These are phyloP conservation scores for Eupeodes latifasciatus DNA, from an alignment of 2,888 invertebrate species.

Conservation along the genomic window DNA sequence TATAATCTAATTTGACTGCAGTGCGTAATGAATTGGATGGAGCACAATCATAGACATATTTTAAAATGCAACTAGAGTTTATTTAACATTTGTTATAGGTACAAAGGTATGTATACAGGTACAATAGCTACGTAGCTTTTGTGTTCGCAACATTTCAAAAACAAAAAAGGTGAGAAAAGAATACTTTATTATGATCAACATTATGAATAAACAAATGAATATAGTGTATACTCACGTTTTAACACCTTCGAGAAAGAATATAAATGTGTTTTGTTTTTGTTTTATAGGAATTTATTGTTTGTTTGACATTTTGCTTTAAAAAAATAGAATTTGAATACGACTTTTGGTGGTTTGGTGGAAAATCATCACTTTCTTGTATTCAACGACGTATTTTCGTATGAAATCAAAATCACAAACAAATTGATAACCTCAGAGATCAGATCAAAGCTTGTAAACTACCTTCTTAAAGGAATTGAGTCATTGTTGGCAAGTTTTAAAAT, in stretches of 20 bases:
- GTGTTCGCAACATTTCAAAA: conserved; percentile 7
- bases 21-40: conserved; percentile 14
- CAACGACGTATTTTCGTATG: background rate
- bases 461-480: background rate
- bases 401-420: background rate
- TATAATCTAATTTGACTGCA: conserved; percentile 34
- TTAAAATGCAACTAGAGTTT: conserved; percentile 29
- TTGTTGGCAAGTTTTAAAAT: too few relatives aligned
- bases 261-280: background rate
- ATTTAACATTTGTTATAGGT: background rate
- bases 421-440: background rate
- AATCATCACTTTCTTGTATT: background rate
- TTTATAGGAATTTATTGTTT: background rate
- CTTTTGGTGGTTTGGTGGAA: background rate
- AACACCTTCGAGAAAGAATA: background rate
- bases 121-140: background rate
- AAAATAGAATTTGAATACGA: background rate
- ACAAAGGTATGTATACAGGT: background rate
- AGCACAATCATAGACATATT: background rate
- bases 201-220: conserved; percentile 18
- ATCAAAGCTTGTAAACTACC: background rate
- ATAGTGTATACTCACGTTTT: background rate
- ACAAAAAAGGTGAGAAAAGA: conserved; percentile 14
- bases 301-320: background rate
- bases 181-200: conserved; percentile 1